These are phyloP conservation scores for Poeciliopsis occidentalis DNA, from an alignment of 2,113 vertebrate species.

Conservation along the genomic window DNA sequence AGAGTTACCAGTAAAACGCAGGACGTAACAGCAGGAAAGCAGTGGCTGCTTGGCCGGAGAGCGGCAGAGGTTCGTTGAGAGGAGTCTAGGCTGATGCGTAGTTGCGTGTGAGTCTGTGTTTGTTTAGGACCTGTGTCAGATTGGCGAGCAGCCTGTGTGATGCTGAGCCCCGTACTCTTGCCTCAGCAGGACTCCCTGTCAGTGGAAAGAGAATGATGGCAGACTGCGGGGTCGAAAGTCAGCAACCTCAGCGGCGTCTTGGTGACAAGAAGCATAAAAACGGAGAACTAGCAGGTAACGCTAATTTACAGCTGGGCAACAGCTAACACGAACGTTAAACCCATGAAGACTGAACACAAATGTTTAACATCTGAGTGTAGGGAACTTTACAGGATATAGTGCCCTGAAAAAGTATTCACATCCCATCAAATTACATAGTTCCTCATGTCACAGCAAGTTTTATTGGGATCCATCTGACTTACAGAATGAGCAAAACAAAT, in stretches of 20 bases:
- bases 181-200: constrained; percentile 39
- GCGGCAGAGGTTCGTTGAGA: background rate
- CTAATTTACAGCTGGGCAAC: background rate
- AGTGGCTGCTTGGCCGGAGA: constrained; percentile 14
- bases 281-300: constrained; percentile 82
- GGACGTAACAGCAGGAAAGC: constrained; percentile 33
- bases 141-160: background rate
- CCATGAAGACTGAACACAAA: background rate
- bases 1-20: constrained; percentile 43
- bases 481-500: background rate
- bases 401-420: too few species aligned
- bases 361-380: background rate
- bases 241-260: constrained; percentile 78
- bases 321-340: background rate
- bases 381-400: background rate
- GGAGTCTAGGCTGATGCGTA: constrained; percentile 1
- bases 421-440: too few species aligned
- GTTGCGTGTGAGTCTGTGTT: constrained; percentile 10
- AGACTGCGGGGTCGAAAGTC: constrained; percentile 81
- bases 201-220: constrained; percentile 81
- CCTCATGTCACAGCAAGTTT: too few species aligned
- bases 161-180: background rate
- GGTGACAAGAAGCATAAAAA: constrained; percentile 83
- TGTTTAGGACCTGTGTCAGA: background rate
- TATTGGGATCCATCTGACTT: too few species aligned